Evolutionary conservation across 2,797 vertebrate species (phyloP).

Genomic region (Sebastes taczanowskii): DNA sequence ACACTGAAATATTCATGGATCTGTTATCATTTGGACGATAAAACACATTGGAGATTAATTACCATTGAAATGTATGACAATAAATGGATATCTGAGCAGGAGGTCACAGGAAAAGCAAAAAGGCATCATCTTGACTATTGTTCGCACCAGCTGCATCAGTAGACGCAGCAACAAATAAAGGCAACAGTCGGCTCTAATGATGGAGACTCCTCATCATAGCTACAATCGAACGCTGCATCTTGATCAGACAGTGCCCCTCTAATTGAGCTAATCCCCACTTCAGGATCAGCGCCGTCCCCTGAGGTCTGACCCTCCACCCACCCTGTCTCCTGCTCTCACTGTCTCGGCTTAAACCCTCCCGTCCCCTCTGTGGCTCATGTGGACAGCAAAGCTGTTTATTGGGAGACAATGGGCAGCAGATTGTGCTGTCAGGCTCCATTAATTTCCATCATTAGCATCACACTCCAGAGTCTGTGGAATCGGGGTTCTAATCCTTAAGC

Average conservation of each 20-base stretch:
- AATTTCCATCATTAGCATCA: slow-evolving; percentile 99
- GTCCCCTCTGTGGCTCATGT: slow-evolving; percentile 82
- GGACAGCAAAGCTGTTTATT: slow-evolving; percentile 87
- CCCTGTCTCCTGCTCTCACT: slow-evolving; percentile 54
- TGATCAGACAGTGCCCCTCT: slow-evolving; percentile 83
- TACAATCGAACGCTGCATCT: slow-evolving; percentile 80
- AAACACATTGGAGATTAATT: slow-evolving; percentile 56
- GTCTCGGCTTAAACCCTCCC: slow-evolving; percentile 62
- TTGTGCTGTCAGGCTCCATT: slow-evolving; percentile 99
- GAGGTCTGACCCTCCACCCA: slow-evolving; percentile 69
- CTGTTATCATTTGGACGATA: slow-evolving; percentile 31
- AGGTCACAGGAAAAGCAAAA: slow-evolving; percentile 53
- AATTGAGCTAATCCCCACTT: slow-evolving; percentile 96
- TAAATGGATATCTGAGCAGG: slow-evolving; percentile 58
- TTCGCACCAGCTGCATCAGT: slow-evolving; percentile 69
- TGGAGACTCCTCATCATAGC: slow-evolving; percentile 55
- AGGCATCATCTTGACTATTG: slow-evolving; percentile 55
- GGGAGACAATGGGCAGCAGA: slow-evolving; percentile 98
- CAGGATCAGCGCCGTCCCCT: slow-evolving; percentile 89
- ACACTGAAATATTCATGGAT: slow-evolving; percentile 68
- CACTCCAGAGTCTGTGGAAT: slow-evolving; percentile 87
- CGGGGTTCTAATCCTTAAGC: slow-evolving; percentile 79
- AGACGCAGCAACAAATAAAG: slow-evolving; percentile 63
- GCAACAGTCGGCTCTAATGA: slow-evolving; percentile 79
- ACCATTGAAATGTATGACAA: slow-evolving; percentile 55